These are phyloP conservation scores for Coracias cyanogaster DNA, from an alignment of 2,797 vertebrate genomes.

Conservation along the genomic window DNA sequence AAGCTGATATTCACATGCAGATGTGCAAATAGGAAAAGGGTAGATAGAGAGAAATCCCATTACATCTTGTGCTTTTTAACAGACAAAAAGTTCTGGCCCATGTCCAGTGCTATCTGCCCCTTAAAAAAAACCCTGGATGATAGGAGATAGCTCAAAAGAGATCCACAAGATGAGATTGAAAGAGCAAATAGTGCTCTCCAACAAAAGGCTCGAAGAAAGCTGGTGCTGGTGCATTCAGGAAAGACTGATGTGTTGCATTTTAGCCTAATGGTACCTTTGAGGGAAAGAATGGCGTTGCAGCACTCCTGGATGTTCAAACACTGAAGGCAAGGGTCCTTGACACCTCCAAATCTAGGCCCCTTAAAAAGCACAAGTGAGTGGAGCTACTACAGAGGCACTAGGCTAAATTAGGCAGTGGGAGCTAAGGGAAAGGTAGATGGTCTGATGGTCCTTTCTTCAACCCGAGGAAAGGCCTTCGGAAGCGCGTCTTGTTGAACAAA, in stretches of 20 bases:
- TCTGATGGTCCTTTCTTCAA: neutral
- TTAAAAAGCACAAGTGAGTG: neutral
- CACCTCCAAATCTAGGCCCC: neutral
- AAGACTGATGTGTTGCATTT: neutral
- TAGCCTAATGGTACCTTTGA: neutral
- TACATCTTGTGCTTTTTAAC: neutral
- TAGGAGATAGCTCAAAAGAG: neutral
- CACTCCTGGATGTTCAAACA: neutral
- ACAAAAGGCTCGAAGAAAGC: neutral
- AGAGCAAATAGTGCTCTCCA: neutral
- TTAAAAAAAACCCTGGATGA: neutral
- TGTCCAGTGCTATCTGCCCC: neutral
- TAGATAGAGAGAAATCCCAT: neutral
- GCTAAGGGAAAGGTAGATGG: neutral
- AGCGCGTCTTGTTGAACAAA: rapidly evolving
- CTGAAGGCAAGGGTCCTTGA: neutral
- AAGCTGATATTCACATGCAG: neutral
- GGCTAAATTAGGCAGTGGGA: neutral
- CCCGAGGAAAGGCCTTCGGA: neutral
- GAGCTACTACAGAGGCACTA: neutral
- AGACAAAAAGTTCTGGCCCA: neutral
- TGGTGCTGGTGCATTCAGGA: rapidly evolving
- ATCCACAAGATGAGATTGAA: neutral
- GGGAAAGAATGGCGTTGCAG: neutral
- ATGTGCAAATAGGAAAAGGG: neutral